Conservation (phyloP, 2,113 vertebrate genomes). For the Gopherus evgoodei region DNA sequence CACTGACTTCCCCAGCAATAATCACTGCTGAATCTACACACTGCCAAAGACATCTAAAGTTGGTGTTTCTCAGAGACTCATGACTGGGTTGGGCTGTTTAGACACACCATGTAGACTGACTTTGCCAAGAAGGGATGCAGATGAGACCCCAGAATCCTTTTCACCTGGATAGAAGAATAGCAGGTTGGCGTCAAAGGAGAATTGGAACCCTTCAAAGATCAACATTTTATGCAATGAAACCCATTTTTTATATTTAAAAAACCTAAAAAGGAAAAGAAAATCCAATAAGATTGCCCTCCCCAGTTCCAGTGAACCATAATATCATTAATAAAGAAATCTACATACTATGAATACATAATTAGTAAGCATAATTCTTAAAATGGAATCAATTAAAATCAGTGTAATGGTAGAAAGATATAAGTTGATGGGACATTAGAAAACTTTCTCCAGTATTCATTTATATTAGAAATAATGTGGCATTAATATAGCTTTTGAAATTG, state of each 20-base stretch:
- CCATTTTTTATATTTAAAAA: background rate
- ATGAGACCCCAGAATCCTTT: background rate
- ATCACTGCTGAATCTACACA: background rate
- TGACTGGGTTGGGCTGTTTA: background rate
- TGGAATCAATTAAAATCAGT: slow-evolving; percentile 32
- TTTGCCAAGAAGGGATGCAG: slow-evolving; percentile 1
- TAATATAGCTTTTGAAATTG: slow-evolving; percentile 3
- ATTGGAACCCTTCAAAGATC: background rate
- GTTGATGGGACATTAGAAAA: slow-evolving; percentile 15
- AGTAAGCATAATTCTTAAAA: slow-evolving; percentile 19
- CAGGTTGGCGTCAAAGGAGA: background rate
- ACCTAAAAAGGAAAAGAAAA: slow-evolving; percentile 22
- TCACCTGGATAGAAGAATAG: background rate
- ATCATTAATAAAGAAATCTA: slow-evolving; percentile 25
- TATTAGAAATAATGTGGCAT: background rate
- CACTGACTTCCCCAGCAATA: background rate
- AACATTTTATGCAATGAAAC: background rate
- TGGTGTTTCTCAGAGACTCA: background rate
- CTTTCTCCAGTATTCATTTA: slow-evolving; percentile 18
- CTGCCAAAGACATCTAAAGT: background rate
- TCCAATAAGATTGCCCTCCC: background rate
- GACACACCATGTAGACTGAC: background rate
- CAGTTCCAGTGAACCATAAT: slow-evolving; percentile 29
- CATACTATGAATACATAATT: slow-evolving; percentile 43
- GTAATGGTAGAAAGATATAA: slow-evolving; percentile 37